Evolutionary conservation across 2,797 vertebrate species (phyloP).

Genomic region (Echiichthys vipera): DNA sequence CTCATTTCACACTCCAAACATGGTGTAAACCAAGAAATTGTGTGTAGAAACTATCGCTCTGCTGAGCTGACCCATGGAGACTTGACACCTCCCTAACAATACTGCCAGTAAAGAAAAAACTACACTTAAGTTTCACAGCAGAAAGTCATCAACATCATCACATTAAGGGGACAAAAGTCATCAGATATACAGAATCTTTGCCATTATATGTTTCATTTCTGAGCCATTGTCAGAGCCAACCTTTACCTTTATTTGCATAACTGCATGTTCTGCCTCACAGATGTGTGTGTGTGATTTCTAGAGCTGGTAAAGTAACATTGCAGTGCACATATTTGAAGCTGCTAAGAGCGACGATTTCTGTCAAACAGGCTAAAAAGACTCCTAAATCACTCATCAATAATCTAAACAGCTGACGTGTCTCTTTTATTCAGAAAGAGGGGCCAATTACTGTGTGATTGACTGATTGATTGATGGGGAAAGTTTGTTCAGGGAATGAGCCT

Average conservation of each 20-base stretch:
- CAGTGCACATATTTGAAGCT: background rate
- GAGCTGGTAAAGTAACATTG: slow-evolving; percentile 22
- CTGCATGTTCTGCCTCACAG: background rate
- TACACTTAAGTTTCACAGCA: background rate
- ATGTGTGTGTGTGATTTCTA: slow-evolving; percentile 19
- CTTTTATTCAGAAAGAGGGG: background rate
- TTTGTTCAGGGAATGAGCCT: slow-evolving; percentile 23
- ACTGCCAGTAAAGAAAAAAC: background rate
- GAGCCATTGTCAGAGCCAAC: slow-evolving; percentile 1
- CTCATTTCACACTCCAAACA: slow-evolving; percentile 35
- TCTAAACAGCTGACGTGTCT: background rate
- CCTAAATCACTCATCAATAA: background rate
- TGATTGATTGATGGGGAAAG: slow-evolving; percentile 16
- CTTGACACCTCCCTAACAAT: slow-evolving; percentile 12
- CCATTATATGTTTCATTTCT: background rate
- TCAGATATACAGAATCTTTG: background rate
- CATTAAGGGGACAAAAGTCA: background rate
- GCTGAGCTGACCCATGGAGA: slow-evolving; percentile 31
- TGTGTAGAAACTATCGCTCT: slow-evolving; percentile 27
- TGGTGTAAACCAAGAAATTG: slow-evolving; percentile 18
- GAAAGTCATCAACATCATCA: background rate
- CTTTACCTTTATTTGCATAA: background rate
- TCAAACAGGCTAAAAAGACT: slow-evolving; percentile 7
- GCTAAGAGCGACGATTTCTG: slow-evolving; percentile 2
- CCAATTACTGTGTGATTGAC: background rate